Evolutionary conservation across 1,140 invertebrate genomes (phyloP).

Genomic region (Ephestia elutella): DNA sequence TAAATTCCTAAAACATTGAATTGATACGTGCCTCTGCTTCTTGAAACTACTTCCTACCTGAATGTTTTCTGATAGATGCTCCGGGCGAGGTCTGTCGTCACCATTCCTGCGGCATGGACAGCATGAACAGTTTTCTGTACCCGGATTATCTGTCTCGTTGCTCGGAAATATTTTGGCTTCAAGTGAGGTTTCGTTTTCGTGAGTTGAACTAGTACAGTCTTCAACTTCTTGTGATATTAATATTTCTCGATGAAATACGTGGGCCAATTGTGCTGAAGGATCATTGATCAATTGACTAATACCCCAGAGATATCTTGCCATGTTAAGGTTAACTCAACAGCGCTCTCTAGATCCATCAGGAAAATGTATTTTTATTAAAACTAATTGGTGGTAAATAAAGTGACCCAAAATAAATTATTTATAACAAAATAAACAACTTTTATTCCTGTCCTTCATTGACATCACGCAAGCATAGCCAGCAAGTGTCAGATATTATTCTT

Average conservation of each 20-base stretch:
- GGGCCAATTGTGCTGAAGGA: conserved; percentile 25
- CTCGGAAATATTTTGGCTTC: neutral
- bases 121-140: neutral
- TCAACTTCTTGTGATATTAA: conserved; percentile 9
- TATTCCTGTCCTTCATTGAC: no score
- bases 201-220: neutral
- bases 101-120: neutral
- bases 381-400: no score
- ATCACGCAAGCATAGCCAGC: no score
- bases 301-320: conserved; percentile 27
- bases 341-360: no score
- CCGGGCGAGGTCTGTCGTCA: neutral
- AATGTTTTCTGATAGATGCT: conserved; percentile 9
- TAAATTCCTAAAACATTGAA: conserved; percentile 17
- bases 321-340: neutral
- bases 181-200: neutral
- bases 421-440: no score
- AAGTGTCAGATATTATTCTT: no score
- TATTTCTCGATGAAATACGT: conserved; percentile 17
- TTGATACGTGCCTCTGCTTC: conserved; percentile 10
- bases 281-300: conserved; percentile 30
- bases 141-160: neutral
- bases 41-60: conserved; percentile 16
- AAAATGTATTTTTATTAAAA: no score
- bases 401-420: no score